phyloP scores from a whole-genome alignment of 2,888 invertebrate species.

The Willowsia nigromaculata region DNA sequence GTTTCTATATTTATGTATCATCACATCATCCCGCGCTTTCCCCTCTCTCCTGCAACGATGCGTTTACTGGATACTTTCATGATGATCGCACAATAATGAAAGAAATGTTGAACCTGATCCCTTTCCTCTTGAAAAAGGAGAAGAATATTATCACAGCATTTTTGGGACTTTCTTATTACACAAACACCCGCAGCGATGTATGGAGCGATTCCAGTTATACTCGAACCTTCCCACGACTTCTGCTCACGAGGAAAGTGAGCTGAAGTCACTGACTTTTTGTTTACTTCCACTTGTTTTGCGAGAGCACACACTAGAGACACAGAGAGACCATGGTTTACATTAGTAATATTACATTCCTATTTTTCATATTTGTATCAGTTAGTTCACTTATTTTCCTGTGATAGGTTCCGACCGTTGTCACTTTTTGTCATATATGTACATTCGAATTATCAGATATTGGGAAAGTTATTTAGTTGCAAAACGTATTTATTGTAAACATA shows the following conservation, averaged over 20 bases:
- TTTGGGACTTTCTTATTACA: constrained; percentile 58
- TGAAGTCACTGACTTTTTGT: constrained; percentile 27
- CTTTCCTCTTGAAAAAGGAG: constrained; percentile 20
- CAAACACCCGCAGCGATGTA: constrained; percentile 64
- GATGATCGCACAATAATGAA: constrained; percentile 66
- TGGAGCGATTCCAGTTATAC: constrained; percentile 6
- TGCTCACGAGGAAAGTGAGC: background rate
- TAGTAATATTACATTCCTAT: background rate
- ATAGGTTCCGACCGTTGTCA: too few species aligned
- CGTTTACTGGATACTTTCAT: constrained; percentile 1
- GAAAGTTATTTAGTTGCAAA: too few species aligned
- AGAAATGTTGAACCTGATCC: constrained; percentile 66
- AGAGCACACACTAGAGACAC: background rate
- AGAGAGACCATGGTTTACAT: too few species aligned
- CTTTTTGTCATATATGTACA: too few species aligned
- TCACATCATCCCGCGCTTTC: background rate
- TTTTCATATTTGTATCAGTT: background rate
- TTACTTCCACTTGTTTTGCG: constrained; percentile 10
- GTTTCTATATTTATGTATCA: constrained; percentile 35
- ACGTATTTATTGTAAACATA: too few species aligned
- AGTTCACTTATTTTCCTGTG: too few species aligned
- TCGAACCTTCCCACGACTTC: background rate
- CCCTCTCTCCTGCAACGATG: background rate
- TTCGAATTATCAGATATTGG: too few species aligned
- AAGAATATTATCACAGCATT: constrained; percentile 16